Percentiles rank a stretch among this genome's conserved stretches.
These are phyloP conservation scores for Rhincodon typus DNA, from an alignment of 2,797 vertebrate genomes.

Conservation along the genomic window DNA sequence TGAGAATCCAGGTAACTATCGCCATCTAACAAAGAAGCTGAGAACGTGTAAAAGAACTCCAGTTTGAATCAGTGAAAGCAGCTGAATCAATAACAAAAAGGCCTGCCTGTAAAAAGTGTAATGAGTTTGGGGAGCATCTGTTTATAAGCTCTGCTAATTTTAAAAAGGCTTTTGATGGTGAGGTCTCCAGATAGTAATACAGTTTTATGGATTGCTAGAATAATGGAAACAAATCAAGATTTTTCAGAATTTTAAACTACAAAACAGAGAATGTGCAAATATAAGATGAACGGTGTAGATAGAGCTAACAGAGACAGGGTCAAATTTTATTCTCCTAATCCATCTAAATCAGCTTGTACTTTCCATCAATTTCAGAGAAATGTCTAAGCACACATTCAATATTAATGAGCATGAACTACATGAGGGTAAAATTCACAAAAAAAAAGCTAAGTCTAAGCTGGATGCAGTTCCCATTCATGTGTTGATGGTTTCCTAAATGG, in stretches of 20 bases:
- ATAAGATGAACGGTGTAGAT: neutral
- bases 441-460: neutral
- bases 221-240: neutral
- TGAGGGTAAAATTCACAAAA: neutral
- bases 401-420: neutral
- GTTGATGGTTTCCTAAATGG: neutral
- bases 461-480: neutral
- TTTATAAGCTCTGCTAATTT: constrained; percentile 18
- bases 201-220: neutral
- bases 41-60: neutral
- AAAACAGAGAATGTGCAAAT: neutral
- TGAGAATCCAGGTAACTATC: neutral
- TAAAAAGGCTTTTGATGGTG: neutral
- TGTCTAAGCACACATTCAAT: neutral
- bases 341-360: neutral
- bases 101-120: neutral
- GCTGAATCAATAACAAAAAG: neutral
- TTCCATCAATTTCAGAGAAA: neutral
- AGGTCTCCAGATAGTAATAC: neutral
- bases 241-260: neutral
- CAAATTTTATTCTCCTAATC: neutral
- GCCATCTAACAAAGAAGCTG: no score
- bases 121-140: neutral
- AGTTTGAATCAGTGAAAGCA: neutral
- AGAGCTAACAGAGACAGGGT: neutral